Conservation (phyloP, 2,113 vertebrate species). For the Hemibates koningsi region DNA sequence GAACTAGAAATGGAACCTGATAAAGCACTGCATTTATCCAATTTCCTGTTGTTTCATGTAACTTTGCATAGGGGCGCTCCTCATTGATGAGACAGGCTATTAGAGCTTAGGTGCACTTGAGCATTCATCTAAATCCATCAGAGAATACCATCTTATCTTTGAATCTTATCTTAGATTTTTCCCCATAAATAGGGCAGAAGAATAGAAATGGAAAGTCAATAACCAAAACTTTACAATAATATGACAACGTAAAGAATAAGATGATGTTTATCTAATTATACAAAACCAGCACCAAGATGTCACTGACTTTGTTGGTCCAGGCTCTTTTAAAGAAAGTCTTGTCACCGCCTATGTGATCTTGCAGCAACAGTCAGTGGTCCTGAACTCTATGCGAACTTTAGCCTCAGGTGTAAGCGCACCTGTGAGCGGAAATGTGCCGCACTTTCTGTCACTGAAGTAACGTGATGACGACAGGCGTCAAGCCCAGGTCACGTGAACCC, state of each 20-base stretch:
- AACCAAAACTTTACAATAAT: conserved; percentile 69
- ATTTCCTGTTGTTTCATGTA: not conserved
- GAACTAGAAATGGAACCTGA: not conserved
- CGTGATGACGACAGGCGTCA: conserved; percentile 29
- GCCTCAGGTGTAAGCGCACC: not conserved
- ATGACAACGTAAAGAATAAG: conserved; percentile 70
- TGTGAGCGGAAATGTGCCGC: not conserved
- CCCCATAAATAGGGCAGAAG: conserved; percentile 78
- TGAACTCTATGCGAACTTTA: not conserved
- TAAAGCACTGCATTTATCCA: not conserved
- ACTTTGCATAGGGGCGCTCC: not conserved
- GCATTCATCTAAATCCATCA: not conserved
- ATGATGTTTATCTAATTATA: conserved; percentile 76
- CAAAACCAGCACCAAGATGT: conserved; percentile 88
- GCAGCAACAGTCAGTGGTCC: not conserved
- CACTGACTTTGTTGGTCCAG: conserved; percentile 89
- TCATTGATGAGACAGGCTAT: not conserved
- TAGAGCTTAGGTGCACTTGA: not conserved
- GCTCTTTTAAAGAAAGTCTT: conserved; percentile 95
- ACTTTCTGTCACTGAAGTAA: not conserved
- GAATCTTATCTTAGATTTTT: not conserved
- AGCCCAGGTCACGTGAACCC: conserved; percentile 38
- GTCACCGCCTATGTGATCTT: conserved; percentile 59
- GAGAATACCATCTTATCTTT: not conserved
- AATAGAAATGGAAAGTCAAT: conserved; percentile 74